phyloP scores from a whole-genome alignment of 2,113 vertebrate genomes.

The Hemicordylus capensis region DNA sequence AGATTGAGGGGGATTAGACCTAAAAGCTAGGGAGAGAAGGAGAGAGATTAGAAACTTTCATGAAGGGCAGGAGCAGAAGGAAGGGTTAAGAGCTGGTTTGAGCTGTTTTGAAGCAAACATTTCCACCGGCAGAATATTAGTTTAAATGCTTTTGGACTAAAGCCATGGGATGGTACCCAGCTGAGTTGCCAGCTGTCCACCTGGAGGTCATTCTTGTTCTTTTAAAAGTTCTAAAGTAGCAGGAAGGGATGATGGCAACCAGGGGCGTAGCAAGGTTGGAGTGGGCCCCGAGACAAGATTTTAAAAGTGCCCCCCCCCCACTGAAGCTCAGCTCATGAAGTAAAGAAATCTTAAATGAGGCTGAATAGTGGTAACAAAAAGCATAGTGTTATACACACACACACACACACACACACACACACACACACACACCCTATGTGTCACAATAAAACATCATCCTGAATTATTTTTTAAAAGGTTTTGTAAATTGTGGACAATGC shows the following conservation, averaged over 20 bases:
- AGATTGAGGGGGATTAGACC: rapidly evolving
- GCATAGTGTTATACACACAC: too few relatives aligned
- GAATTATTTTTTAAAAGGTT: too few relatives aligned
- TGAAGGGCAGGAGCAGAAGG: neutral
- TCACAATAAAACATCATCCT: too few relatives aligned
- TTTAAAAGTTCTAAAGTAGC: neutral
- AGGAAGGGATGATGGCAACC: neutral
- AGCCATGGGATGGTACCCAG: neutral
- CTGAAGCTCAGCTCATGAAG: too few relatives aligned
- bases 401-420: too few relatives aligned
- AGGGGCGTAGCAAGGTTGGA: too few relatives aligned
- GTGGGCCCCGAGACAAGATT: too few relatives aligned
- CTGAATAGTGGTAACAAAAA: too few relatives aligned
- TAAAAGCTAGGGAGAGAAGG: neutral
- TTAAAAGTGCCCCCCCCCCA: too few relatives aligned
- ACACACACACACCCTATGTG: too few relatives aligned
- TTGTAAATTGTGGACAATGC: too few relatives aligned
- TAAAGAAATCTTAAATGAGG: too few relatives aligned
- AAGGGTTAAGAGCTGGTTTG: neutral
- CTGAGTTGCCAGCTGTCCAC: neutral
- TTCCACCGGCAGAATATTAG: neutral
- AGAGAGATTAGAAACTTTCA: neutral
- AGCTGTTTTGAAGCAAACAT: constrained; percentile 3
- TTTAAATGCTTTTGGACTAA: neutral
- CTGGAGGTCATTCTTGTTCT: neutral